Evolutionary conservation across 2,113 vertebrate genomes (phyloP).

Genomic region (Zosterops lateralis): DNA sequence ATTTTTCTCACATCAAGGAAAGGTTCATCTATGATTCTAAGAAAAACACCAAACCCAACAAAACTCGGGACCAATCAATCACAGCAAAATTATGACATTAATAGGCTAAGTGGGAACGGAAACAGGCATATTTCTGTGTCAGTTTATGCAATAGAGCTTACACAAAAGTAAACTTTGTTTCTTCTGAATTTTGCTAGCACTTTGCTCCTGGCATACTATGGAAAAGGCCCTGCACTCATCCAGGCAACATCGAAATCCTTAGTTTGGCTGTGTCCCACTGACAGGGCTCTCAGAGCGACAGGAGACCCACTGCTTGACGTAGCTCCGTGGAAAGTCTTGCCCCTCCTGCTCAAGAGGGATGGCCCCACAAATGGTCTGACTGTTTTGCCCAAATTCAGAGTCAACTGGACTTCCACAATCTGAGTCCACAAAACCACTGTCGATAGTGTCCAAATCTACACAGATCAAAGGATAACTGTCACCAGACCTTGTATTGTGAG

Average conservation of each 20-base stretch:
- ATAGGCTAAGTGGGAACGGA: not conserved
- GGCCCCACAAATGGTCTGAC: constrained; percentile 25
- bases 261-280: not conserved
- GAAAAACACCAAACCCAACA: not conserved
- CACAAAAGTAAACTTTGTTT: not conserved
- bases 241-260: not conserved
- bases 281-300: constrained; percentile 8
- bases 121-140: not conserved
- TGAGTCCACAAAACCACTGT: constrained; percentile 89
- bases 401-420: constrained; percentile 84
- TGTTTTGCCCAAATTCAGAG: constrained; percentile 70
- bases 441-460: constrained; percentile 90
- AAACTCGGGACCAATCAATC: not conserved
- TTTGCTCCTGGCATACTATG: not conserved
- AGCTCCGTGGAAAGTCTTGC: constrained; percentile 79
- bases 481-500: constrained; percentile 57
- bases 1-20: not conserved
- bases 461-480: constrained; percentile 77
- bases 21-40: not conserved
- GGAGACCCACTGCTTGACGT: constrained; percentile 90
- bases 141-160: not conserved
- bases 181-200: not conserved
- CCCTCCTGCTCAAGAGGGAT: not conserved
- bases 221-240: not conserved
- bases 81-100: not conserved